Evolutionary conservation across 2,113 vertebrate genomes (phyloP), one percentile per base, ranked within the genome.

Genomic region (Crotalus horridus): DNA sequence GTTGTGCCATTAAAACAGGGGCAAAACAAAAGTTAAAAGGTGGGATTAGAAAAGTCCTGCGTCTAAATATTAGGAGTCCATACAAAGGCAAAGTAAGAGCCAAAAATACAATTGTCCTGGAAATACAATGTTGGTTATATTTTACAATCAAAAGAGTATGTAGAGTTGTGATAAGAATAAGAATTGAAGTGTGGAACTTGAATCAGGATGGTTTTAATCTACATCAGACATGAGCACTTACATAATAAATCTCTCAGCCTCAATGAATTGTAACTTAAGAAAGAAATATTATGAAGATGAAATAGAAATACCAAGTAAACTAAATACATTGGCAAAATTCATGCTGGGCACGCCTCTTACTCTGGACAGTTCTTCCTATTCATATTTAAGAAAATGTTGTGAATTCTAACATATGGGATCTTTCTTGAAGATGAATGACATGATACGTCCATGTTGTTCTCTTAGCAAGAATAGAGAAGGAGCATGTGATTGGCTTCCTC

Each of bases 1-100:
- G 93, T 94, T 95, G 94, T 0, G 46, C 93, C 88, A 92, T 92
- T 95, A 94, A 95, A 94, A 93, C 90, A 51, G n/a, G 86, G 23
- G 74, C 92, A 92, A 59, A 89, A 69, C 93, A 86, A 93, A 89
- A 89, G 59, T 93, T 69, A 89, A 24, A n/a, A 94, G 89, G 87
- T 94, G 94, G 61, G 20, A 56, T 94, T 10, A 54, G 12, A 86
- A 24, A 33, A 93, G 91, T 85, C 26, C 85, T 61, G 11, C 51
- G 85, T 85, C 39, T 55, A 56, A 87, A 43, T 92, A 85, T 91
- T 92, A 24, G 9, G 29, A 2, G 33, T 8, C 2, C 3, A 17
- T 61, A 94, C 92, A 74, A 69, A 89, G 55, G 91, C 89, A 90
- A 87, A 88, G 55, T 91, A 21, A 85, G 91, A 94, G 39, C 6